Evolutionary conservation across 2,888 invertebrate species (phyloP).

Genomic region (Deilephila elpenor): DNA sequence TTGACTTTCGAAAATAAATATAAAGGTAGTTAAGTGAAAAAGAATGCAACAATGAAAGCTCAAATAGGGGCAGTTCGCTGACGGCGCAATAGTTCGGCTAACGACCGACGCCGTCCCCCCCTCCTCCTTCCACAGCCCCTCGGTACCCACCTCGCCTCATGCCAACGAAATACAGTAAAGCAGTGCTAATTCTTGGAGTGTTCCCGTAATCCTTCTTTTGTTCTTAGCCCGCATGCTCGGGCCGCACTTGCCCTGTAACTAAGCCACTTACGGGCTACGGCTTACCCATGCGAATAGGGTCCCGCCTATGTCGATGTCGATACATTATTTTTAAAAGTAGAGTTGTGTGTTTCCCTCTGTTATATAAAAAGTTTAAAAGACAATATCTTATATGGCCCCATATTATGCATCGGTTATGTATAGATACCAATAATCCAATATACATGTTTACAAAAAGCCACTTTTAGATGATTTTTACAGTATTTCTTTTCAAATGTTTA

Average conservation of each 20-base stretch:
- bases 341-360: background rate
- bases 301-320: slow-evolving; percentile 42
- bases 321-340: slow-evolving; percentile 30
- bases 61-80: slow-evolving; percentile 37
- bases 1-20: slow-evolving; percentile 7
- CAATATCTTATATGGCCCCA: background rate
- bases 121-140: background rate
- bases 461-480: too few species aligned
- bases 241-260: slow-evolving; percentile 74
- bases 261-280: slow-evolving; percentile 76
- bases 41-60: slow-evolving; percentile 27
- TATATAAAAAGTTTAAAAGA: background rate
- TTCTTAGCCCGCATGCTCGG: slow-evolving; percentile 80
- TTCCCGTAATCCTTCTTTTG: slow-evolving; percentile 72
- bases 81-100: slow-evolving; percentile 36
- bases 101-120: slow-evolving; percentile 28
- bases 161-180: slow-evolving; percentile 36
- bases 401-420: too few species aligned
- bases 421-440: too few species aligned
- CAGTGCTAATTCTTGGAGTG: slow-evolving; percentile 41
- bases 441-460: too few species aligned
- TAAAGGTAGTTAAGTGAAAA: slow-evolving; percentile 20
- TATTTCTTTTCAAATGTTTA: too few species aligned
- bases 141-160: background rate
- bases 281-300: background rate